phyloP scores from a whole-genome alignment of 2,797 vertebrate species.

The Thamnophis elegans region DNA sequence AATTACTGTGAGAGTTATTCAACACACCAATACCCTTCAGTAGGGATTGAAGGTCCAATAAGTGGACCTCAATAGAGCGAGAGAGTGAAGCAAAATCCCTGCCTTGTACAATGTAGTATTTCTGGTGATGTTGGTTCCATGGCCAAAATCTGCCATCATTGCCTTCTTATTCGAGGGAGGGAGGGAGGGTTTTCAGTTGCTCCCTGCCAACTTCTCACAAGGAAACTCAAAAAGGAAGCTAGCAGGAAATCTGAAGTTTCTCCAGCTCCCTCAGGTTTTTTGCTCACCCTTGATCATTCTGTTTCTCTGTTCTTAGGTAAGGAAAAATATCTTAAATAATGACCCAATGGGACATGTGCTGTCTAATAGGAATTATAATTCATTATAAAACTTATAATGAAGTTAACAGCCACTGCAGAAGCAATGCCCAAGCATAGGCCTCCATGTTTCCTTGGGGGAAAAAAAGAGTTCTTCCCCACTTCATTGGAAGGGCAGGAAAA shows the following conservation, averaged over 20 bases:
- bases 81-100: not conserved
- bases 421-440: not conserved
- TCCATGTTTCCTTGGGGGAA: not conserved
- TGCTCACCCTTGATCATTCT: not conserved
- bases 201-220: not conserved
- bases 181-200: not conserved
- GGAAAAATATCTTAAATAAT: not conserved
- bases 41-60: not conserved
- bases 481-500: not conserved
- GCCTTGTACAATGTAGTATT: not conserved
- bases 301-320: not conserved
- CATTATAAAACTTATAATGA: not conserved
- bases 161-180: not conserved
- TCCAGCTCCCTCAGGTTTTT: not conserved
- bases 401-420: not conserved
- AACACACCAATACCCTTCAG: not conserved
- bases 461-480: not conserved
- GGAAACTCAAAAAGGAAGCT: not conserved
- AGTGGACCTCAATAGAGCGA: not conserved
- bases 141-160: not conserved
- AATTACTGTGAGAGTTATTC: not conserved
- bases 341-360: not conserved
- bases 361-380: not conserved
- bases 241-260: not conserved
- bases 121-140: not conserved